Conservation (phyloP, 2,113 vertebrate genomes). For the Raja brachyura region DNA sequence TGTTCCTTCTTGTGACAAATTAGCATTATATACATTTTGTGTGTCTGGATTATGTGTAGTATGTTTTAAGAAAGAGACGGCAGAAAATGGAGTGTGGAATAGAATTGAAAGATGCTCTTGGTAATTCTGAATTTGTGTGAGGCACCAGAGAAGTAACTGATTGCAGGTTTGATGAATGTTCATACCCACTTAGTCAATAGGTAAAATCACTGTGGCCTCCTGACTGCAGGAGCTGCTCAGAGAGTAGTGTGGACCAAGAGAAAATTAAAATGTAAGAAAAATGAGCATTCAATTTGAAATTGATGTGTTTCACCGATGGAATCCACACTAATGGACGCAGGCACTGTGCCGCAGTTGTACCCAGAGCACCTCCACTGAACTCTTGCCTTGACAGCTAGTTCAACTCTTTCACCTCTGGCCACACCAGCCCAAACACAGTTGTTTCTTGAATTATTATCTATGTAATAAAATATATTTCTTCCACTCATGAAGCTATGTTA, state of each 20-base stretch:
- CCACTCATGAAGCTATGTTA: background rate
- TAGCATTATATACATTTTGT: conserved; percentile 22
- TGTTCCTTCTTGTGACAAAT: conserved; percentile 31
- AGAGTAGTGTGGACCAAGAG: background rate
- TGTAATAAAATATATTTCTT: background rate
- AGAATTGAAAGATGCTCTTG: background rate
- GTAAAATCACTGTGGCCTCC: background rate
- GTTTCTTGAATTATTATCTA: background rate
- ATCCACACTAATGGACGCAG: background rate
- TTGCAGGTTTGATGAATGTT: background rate
- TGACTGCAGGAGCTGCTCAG: background rate
- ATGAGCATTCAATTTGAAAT: conserved; percentile 13
- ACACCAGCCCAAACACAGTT: background rate
- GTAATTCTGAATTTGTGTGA: background rate
- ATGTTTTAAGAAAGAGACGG: background rate
- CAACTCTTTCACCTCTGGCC: background rate
- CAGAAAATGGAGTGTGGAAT: background rate
- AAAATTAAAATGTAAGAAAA: background rate
- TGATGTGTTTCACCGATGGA: background rate
- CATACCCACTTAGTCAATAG: conserved; percentile 12
- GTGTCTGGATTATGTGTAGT: background rate
- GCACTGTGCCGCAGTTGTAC: no score
- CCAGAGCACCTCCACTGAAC: background rate
- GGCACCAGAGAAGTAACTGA: background rate
- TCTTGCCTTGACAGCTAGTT: background rate